Evolutionary conservation across 2,113 vertebrate genomes (phyloP).

Genomic region (Todiramphus chloris): DNA sequence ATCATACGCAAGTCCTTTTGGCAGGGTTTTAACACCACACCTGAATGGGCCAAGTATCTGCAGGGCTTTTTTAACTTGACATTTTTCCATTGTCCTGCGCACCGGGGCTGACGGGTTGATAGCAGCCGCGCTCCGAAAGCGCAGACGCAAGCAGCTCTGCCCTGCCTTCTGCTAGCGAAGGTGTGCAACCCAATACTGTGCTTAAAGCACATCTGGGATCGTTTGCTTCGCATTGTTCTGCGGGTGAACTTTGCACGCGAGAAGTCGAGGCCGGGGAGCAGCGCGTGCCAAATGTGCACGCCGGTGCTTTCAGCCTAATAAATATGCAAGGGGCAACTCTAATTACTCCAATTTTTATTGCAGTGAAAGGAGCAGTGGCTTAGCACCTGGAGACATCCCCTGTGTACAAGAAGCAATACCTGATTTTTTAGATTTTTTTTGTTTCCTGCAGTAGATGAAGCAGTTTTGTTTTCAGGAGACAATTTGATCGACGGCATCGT

Average conservation of each 20-base stretch:
- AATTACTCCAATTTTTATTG: neutral
- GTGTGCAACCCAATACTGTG: constrained; percentile 45
- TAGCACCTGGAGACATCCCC: accelerated
- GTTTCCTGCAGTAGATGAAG: neutral
- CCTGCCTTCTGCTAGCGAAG: neutral
- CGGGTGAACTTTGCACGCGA: neutral
- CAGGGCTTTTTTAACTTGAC: constrained; percentile 24
- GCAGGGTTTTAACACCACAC: constrained; percentile 22
- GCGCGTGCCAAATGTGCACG: neutral
- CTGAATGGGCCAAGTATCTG: constrained; percentile 31
- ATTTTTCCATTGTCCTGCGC: constrained; percentile 31
- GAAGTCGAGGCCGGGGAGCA: neutral
- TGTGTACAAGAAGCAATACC: neutral
- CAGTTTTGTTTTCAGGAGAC: neutral
- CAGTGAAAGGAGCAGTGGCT: neutral
- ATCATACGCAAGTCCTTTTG: constrained; percentile 26
- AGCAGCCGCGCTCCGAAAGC: neutral
- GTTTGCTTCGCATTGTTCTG: constrained; percentile 14
- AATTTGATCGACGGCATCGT: accelerated
- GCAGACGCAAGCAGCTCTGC: neutral
- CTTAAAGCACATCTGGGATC: constrained; percentile 63
- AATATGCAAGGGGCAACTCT: neutral
- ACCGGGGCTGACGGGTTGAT: neutral
- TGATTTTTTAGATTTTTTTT: neutral
- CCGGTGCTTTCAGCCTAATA: neutral